Conservation (phyloP, 2,113 vertebrate genomes). For the Strigops habroptila region DNA sequence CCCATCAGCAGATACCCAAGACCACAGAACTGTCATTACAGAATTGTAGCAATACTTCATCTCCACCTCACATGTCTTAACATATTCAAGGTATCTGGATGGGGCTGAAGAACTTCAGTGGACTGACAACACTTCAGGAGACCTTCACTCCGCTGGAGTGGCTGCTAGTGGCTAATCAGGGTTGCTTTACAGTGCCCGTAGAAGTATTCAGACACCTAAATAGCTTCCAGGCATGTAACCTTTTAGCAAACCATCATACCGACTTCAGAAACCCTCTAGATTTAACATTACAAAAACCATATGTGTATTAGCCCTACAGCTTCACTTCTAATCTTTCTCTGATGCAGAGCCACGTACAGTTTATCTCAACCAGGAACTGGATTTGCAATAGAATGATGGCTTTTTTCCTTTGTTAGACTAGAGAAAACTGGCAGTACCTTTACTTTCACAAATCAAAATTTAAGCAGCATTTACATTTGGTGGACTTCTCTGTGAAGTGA, state of each 20-base stretch:
- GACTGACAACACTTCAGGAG: background rate
- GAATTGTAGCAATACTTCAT: background rate
- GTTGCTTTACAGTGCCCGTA: background rate
- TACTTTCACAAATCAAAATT: background rate
- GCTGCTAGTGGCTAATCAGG: background rate
- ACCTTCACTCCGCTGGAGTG: background rate
- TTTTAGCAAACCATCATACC: background rate
- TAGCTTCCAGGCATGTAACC: background rate
- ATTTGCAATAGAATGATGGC: background rate
- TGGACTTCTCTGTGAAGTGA: slow-evolving; percentile 84
- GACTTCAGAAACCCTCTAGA: background rate
- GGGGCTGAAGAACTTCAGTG: background rate
- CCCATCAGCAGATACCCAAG: background rate
- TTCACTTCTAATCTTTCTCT: background rate
- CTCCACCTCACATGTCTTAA: background rate
- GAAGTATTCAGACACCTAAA: background rate
- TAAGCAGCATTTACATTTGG: slow-evolving; percentile 81
- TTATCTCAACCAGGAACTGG: background rate
- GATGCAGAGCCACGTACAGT: background rate
- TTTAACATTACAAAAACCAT: background rate
- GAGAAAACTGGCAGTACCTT: background rate
- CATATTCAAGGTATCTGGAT: background rate
- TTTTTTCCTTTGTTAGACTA: background rate
- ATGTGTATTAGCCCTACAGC: fast-evolving
- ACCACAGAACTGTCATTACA: background rate